phyloP scores from a whole-genome alignment of 2,113 vertebrate genomes.

The Glareola pratincola region DNA sequence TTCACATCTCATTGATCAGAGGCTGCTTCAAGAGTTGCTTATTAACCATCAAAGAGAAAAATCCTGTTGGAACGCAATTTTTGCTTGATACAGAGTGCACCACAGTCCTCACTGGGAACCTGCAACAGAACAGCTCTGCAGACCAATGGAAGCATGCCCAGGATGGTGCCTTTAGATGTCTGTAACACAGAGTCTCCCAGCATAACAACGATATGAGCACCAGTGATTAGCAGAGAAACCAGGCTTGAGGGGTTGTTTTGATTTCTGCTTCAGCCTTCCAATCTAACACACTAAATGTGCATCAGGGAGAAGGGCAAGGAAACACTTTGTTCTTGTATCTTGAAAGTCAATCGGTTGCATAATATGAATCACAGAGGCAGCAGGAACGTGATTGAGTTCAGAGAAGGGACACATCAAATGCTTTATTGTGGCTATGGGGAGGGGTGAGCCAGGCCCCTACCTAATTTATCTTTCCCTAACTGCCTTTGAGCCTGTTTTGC shows the following conservation, averaged over 20 bases:
- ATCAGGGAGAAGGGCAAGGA: conserved; percentile 18
- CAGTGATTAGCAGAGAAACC: not conserved
- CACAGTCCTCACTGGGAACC: not conserved
- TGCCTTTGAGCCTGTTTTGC: conserved; percentile 18
- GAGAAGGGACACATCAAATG: not conserved
- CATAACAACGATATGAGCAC: not conserved
- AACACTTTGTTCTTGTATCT: conserved; percentile 49
- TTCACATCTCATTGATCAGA: not conserved
- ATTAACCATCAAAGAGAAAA: not conserved
- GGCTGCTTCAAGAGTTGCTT: not conserved
- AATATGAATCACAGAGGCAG: conserved; percentile 33
- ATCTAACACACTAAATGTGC: not conserved
- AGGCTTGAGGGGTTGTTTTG: conserved; percentile 3
- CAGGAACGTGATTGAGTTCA: conserved; percentile 20
- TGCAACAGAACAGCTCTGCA: not conserved
- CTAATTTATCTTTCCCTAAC: not conserved
- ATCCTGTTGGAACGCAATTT: not conserved
- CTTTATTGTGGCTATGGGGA: not conserved
- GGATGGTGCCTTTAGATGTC: not conserved
- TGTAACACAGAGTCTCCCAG: not conserved
- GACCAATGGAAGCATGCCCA: not conserved
- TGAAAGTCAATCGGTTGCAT: conserved; percentile 52
- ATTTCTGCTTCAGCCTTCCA: conserved; percentile 1
- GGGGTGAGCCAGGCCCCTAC: not conserved
- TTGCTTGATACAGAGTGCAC: not conserved